Evolutionary conservation across 2,888 invertebrate species (phyloP).

Genomic region (Chorisops tibialis): DNA sequence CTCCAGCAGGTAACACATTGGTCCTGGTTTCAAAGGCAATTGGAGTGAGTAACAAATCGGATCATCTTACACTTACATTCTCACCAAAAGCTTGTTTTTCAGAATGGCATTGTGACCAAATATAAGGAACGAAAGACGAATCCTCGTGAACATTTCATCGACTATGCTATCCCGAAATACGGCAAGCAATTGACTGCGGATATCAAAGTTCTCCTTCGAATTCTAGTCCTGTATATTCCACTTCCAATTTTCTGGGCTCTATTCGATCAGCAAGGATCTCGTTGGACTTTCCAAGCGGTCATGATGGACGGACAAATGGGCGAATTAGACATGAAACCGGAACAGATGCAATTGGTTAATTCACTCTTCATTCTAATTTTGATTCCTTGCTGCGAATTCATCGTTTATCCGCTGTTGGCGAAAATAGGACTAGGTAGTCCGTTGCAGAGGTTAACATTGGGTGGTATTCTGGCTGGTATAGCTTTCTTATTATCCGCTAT

Average conservation of each 20-base stretch:
- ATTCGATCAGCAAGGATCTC: slow-evolving; percentile 88
- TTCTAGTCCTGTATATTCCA: slow-evolving; percentile 78
- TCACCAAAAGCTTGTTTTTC: slow-evolving; percentile 33
- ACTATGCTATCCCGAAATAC: slow-evolving; percentile 74
- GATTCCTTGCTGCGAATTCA: slow-evolving; percentile 79
- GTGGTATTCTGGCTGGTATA: slow-evolving; percentile 78
- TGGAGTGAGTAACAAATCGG: no score
- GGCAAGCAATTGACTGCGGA: slow-evolving; percentile 68
- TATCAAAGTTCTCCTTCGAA: slow-evolving; percentile 69
- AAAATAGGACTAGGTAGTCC: slow-evolving; percentile 69
- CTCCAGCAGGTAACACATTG: slow-evolving; percentile 68
- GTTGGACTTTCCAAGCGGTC: slow-evolving; percentile 91
- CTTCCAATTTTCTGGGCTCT: slow-evolving; percentile 92
- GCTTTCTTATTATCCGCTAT: slow-evolving; percentile 86
- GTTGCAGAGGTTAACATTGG: slow-evolving; percentile 80
- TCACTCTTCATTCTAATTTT: slow-evolving; percentile 79
- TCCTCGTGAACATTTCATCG: slow-evolving; percentile 77
- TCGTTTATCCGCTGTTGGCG: slow-evolving; percentile 74
- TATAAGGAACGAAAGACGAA: slow-evolving; percentile 50
- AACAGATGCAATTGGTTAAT: slow-evolving; percentile 93
- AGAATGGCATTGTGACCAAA: slow-evolving; percentile 55
- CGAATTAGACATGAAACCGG: slow-evolving; percentile 81
- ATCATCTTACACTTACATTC: no score
- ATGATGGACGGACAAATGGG: slow-evolving; percentile 81
- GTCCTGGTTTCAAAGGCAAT: slow-evolving; percentile 60